Base-by-base conservation (phyloP, 2,797 vertebrate species). In the Rousettus madagascariensis region DNA sequence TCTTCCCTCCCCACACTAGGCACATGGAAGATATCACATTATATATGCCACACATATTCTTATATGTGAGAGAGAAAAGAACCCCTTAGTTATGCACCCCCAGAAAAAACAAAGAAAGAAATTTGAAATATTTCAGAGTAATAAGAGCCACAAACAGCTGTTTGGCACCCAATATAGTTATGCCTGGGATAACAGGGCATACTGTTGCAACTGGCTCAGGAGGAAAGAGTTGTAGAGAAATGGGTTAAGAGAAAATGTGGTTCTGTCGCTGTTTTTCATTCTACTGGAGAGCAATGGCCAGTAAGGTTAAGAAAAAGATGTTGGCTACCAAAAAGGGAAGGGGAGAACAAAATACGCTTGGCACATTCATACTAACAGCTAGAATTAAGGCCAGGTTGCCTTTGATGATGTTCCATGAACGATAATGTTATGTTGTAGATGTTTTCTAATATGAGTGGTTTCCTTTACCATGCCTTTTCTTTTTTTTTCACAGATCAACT, bases 401-500 rank as follows among this genome's bases (percentile, higher is more conserved):
- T 93, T 77, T 90, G 55, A 72, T 51, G 77, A 57, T 77, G 71
- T 59, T 69, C 93, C 9, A 1, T 30, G 83, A 89, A 90, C n/a
- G 72, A 55, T 36, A 17, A 19, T 49, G 63, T 89, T 69, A 7
- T 15, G 19, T 75, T 61, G 63, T 91, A 57, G 77, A 74, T 61
- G 59, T 84, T 74, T 94, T 57, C 83, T 84, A 86, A 86, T 11
- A 8, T 0, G 30, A 82, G n/a, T 24, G 69, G 24, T 75, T 95
- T 74, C 74, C 77, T 91, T 96, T 66, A 91, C 24, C 16, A 17
- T 84, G 78, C 51, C 86, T 97, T 97, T 90, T 96, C 89, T 86
- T 97, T 49, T 49, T 49, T 49, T 49, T 49, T 93, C 65, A 68
- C 98, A 99, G 99, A 99, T 97, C 98, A 98, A 95, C 97, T 98